Base-by-base conservation (phyloP, 2,113 vertebrate species). In the Notothenia rossii region DNA sequence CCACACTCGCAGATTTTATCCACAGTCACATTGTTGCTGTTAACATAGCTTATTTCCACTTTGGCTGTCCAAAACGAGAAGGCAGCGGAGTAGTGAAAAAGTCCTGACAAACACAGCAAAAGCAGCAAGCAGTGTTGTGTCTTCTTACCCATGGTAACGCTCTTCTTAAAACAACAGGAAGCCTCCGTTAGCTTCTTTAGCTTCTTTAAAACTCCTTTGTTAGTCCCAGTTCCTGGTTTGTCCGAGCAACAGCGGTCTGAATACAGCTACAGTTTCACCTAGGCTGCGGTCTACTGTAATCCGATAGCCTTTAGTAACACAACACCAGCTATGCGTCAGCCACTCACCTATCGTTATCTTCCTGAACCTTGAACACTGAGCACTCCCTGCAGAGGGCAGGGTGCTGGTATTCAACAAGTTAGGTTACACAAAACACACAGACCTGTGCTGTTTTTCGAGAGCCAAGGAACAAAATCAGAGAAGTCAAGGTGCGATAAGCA, bases 281-380 rank as follows among this genome's bases (percentile, higher is more conserved):
- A 83, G 90, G 83, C 90, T 79, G 90, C 83, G 53, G 85, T 87
- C 83, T 64, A 62, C 58, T 5, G 93, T 93, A 95, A 94, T 88
- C 75, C 92, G 94, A 95, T 93, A 87, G 89, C 67, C 84, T 85
- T 13, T 86, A 87, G 94, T 91, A 94, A 94, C 89, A 81, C 14
- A 91, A 95, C 91, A 93, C 92, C 46, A 83, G 85, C 75, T 89
- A 20, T 85, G 89, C 90, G 93, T 94, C 93, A 95, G 90, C 89
- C 86, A 84, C 90, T 90, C 90, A 93, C 87, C 86, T 90, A 88
- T 87, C 68, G 79, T 95, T 95, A 95, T 95, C 94, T 92, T 86
- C 84, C 90, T 95, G 95, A 93, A 95, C 95, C 92, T 95, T 95
- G 95, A 93, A 94, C 94, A 77, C 71, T 87, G 84, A 82, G 72